These are phyloP conservation scores for Kradibia gibbosae DNA, from an alignment of 1,140 invertebrate genomes.

Conservation along the genomic window DNA sequence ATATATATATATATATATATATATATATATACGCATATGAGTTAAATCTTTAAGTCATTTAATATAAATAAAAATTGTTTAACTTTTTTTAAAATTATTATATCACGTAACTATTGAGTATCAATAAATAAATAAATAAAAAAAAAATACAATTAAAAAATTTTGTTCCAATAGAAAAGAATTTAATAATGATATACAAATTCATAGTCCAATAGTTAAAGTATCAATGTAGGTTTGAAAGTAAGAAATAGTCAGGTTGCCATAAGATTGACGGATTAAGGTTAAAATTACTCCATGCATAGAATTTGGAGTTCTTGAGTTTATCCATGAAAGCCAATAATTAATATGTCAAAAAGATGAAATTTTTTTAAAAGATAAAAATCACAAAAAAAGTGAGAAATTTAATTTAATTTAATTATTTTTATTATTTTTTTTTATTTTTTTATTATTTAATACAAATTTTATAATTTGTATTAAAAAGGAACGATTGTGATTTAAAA, in stretches of 20 bases:
- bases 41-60: too few species aligned
- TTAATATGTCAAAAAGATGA: conserved; percentile 22
- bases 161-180: background rate
- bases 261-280: conserved; percentile 7
- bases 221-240: background rate
- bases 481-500: too few species aligned
- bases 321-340: conserved; percentile 24
- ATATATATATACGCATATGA: too few species aligned
- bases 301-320: background rate
- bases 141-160: too few species aligned
- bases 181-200: background rate
- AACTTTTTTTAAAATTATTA: background rate
- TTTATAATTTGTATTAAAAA: too few species aligned
- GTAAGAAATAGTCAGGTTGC: background rate
- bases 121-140: background rate
- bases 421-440: too few species aligned
- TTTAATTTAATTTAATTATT: too few species aligned
- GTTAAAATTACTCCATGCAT: background rate
- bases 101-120: background rate
- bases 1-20: too few species aligned
- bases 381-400: too few species aligned
- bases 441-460: too few species aligned
- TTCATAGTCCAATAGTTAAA: background rate
- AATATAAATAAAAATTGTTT: too few species aligned
- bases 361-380: too few species aligned